Percentiles rank a stretch among this genome's conserved stretches.
These are phyloP conservation scores for Podilymbus podiceps DNA, from an alignment of 2,113 vertebrate species.

Conservation along the genomic window DNA sequence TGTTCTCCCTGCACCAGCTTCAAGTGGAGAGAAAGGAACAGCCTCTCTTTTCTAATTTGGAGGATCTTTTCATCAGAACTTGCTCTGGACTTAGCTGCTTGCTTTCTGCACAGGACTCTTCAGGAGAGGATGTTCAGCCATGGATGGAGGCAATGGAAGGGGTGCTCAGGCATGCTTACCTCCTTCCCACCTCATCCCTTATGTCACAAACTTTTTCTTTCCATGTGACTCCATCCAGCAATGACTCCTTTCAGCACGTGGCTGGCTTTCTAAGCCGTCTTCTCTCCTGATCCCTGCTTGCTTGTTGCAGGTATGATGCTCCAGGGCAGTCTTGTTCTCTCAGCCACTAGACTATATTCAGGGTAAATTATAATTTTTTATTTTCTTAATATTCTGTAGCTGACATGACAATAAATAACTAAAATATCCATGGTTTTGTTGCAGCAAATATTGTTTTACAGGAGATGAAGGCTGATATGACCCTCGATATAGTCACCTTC, in stretches of 20 bases:
- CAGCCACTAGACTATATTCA: neutral
- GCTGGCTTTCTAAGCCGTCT: neutral
- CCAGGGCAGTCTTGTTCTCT: neutral
- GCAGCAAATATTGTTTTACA: conserved; percentile 37
- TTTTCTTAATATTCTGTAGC: neutral
- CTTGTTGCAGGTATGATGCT: neutral
- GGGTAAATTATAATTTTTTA: neutral
- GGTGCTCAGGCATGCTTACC: neutral
- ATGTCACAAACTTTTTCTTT: neutral
- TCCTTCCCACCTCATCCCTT: neutral
- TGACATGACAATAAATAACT: neutral
- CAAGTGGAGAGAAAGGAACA: neutral
- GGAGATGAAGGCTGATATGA: conserved; percentile 36
- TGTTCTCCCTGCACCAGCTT: neutral
- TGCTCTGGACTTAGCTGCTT: neutral
- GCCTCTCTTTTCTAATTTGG: neutral
- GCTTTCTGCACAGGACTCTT: neutral
- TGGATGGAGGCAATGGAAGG: neutral
- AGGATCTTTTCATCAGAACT: neutral
- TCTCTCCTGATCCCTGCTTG: neutral
- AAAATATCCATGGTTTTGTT: neutral
- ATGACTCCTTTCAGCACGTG: neutral
- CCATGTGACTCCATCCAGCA: neutral
- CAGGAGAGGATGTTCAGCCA: neutral
- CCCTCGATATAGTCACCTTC: conserved; percentile 10